A percentile compares a stretch with the other conserved stretches of the same genome.
Conservation (phyloP, 1,140 invertebrate species). For the Conus betulinus region DNA sequence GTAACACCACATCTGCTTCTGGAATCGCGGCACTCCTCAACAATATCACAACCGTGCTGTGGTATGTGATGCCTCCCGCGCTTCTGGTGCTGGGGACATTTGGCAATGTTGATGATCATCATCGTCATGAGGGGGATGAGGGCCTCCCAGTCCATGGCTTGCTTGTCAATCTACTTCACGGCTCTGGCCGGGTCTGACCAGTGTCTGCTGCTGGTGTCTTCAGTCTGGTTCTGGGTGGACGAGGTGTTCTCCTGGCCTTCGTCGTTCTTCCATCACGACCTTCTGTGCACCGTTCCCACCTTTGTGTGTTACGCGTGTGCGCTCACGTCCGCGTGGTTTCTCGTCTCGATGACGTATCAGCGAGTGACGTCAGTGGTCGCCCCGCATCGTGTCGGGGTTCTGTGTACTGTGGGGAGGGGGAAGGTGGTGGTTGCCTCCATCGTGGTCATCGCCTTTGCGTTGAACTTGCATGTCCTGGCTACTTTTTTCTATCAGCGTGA, state of each 20-base stretch:
- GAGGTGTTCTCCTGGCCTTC: not conserved
- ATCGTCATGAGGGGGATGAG: conserved; percentile 9
- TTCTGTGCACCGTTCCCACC: not conserved
- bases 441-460: not conserved
- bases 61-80: not conserved
- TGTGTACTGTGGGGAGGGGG: not conserved
- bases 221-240: not conserved
- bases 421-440: not conserved
- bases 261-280: not conserved
- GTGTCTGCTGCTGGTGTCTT: not conserved
- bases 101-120: conserved; percentile 13
- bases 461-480: not conserved
- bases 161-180: not conserved
- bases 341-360: conserved; percentile 15
- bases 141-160: not conserved
- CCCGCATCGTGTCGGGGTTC: not conserved
- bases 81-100: not conserved
- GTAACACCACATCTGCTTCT: not conserved
- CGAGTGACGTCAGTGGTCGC: conserved; percentile 16
- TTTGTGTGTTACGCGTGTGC: not conserved
- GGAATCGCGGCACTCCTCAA: not conserved
- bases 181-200: conserved; percentile 21
- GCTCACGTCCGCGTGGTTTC: conserved; percentile 16
- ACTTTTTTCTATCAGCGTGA: not conserved
- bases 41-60: not conserved